Evolutionary conservation across 2,888 invertebrate species (phyloP).

Genomic region (Conus canariensis): DNA sequence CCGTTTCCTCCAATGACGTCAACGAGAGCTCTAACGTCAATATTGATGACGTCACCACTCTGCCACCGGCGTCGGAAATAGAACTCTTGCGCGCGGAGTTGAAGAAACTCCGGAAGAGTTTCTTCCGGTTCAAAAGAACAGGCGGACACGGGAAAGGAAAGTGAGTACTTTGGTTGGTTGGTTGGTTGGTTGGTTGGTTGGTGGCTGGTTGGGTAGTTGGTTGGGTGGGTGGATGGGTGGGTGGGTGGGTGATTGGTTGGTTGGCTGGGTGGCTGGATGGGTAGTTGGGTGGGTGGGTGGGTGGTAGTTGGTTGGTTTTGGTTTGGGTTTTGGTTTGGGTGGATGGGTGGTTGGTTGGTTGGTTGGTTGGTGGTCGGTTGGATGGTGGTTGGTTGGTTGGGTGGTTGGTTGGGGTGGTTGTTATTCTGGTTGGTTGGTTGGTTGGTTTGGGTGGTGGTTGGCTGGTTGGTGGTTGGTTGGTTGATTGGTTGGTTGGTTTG

Average conservation of each 20-base stretch:
- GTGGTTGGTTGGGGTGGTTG: background rate
- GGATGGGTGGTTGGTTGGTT: background rate
- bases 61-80: background rate
- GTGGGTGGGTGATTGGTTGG: background rate
- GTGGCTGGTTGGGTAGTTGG: background rate
- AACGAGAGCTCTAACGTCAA: background rate
- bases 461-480: background rate
- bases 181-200: background rate
- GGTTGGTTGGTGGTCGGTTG: background rate
- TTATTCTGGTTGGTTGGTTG: background rate
- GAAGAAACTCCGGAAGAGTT: conserved; percentile 8
- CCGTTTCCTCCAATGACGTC: background rate
- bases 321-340: too few relatives aligned
- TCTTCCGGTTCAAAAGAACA: background rate
- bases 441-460: background rate
- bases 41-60: background rate
- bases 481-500: background rate
- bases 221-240: background rate
- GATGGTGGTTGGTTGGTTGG: too few relatives aligned
- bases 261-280: background rate
- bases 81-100: conserved; percentile 3
- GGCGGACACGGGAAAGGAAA: background rate
- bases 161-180: background rate
- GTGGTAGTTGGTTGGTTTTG: too few relatives aligned
- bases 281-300: background rate